These are phyloP conservation scores for Apodemia hepburni DNA, from an alignment of 2,888 invertebrate species.

Conservation along the genomic window DNA sequence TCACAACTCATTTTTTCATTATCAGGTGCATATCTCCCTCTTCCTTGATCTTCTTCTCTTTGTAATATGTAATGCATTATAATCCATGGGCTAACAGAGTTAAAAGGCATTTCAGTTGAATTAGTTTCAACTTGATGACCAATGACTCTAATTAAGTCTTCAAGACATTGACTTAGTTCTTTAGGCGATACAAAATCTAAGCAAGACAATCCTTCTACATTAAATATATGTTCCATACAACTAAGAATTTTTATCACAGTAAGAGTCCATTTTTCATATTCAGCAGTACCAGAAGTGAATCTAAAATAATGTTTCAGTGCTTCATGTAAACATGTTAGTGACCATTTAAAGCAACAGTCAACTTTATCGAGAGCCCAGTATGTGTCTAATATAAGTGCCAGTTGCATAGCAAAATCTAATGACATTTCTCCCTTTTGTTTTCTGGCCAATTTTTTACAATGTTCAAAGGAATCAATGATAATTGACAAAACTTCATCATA, in stretches of 20 bases:
- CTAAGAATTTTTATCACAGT: slow-evolving; percentile 67
- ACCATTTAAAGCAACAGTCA: slow-evolving; percentile 87
- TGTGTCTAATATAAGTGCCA: slow-evolving; percentile 83
- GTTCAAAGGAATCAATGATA: slow-evolving; percentile 84
- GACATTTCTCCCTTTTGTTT: slow-evolving; percentile 69
- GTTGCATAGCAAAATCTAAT: slow-evolving; percentile 78
- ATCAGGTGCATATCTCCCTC: slow-evolving; percentile 67
- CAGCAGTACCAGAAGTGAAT: slow-evolving; percentile 59
- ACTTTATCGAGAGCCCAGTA: slow-evolving; percentile 82
- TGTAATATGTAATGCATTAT: slow-evolving; percentile 89
- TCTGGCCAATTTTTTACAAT: slow-evolving; percentile 63
- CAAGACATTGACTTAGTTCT: slow-evolving; percentile 83
- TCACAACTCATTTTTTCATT: slow-evolving; percentile 69
- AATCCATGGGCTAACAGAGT: slow-evolving; percentile 90
- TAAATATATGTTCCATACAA: slow-evolving; percentile 68
- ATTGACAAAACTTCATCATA: slow-evolving; percentile 84
- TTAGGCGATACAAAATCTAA: slow-evolving; percentile 78
- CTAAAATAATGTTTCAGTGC: slow-evolving; percentile 82
- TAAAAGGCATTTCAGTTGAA: slow-evolving; percentile 82
- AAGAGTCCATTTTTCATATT: slow-evolving; percentile 69
- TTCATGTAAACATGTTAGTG: slow-evolving; percentile 88
- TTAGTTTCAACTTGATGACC: slow-evolving; percentile 90
- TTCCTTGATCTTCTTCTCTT: slow-evolving; percentile 85
- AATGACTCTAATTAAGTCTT: slow-evolving; percentile 87
- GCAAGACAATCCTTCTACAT: slow-evolving; percentile 63